Evolutionary conservation across 2,888 invertebrate genomes (phyloP).

Genomic region (Rhamphomyia laevipes): DNA sequence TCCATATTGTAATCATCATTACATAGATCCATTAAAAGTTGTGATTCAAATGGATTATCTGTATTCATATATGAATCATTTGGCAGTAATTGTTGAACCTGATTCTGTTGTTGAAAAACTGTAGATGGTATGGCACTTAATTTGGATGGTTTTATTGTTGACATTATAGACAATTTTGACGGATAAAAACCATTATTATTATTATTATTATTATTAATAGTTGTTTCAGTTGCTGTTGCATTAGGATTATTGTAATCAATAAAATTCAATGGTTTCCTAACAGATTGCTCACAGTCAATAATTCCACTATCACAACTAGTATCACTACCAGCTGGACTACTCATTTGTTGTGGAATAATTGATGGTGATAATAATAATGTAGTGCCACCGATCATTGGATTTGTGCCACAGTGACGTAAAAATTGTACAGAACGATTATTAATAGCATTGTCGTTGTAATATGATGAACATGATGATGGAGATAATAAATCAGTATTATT

Average conservation of each 20-base stretch:
- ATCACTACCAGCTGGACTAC: constrained; percentile 17
- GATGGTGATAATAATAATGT: constrained; percentile 26
- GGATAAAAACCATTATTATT: neutral
- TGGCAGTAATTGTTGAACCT: neutral
- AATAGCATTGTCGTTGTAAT: constrained; percentile 11
- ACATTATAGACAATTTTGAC: neutral
- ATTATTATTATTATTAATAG: neutral
- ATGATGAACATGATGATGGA: constrained; percentile 1
- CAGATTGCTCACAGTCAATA: constrained; percentile 21
- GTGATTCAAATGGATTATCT: constrained; percentile 21
- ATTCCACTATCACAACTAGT: constrained; percentile 30
- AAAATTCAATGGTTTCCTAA: neutral
- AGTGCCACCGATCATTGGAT: constrained; percentile 33
- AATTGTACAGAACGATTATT: constrained; percentile 16
- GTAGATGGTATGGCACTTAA: neutral
- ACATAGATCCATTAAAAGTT: constrained; percentile 30
- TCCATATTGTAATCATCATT: constrained; percentile 30
- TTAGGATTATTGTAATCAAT: constrained; percentile 18
- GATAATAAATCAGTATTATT: constrained; percentile 13
- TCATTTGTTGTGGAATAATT: constrained; percentile 3
- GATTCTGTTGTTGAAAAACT: neutral
- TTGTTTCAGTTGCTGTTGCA: neutral
- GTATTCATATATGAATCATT: neutral
- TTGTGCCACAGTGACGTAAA: constrained; percentile 27
- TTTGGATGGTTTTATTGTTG: neutral